These are phyloP conservation scores for Dryococelus australis DNA, from an alignment of 2,888 invertebrate species.

Conservation along the genomic window DNA sequence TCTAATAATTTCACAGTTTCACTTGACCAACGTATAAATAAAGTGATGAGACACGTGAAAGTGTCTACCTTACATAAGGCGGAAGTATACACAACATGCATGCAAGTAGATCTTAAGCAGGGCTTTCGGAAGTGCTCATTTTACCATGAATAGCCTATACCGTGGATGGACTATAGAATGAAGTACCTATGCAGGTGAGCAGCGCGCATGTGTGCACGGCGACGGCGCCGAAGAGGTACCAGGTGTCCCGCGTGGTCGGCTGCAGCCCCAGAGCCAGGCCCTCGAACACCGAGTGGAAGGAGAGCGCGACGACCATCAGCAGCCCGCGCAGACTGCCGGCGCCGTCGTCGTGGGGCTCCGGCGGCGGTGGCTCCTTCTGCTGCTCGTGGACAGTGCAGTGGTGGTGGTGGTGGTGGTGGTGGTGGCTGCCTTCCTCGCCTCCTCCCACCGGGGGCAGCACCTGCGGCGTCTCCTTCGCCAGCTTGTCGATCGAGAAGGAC, in stretches of 20 bases:
- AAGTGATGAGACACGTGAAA: too few relatives aligned
- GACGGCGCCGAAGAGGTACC: conserved; percentile 63
- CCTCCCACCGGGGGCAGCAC: conserved; percentile 12
- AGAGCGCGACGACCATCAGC: conserved; percentile 61
- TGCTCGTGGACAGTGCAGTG: conserved; percentile 28
- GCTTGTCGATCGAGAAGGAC: conserved; percentile 35
- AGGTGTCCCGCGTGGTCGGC: conserved; percentile 58
- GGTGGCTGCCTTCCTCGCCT: neutral
- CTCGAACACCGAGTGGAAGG: conserved; percentile 64
- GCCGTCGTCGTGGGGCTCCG: conserved; percentile 4
- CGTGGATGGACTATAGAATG: too few relatives aligned
- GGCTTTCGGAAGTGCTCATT: too few relatives aligned
- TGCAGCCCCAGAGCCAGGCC: conserved; percentile 64
- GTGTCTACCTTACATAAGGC: too few relatives aligned
- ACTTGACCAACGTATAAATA: too few relatives aligned
- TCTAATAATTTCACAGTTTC: too few relatives aligned
- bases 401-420: neutral
- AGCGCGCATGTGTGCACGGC: conserved; percentile 64
- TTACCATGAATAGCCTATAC: too few relatives aligned
- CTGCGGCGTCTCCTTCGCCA: neutral
- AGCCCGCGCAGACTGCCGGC: conserved; percentile 54
- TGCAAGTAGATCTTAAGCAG: too few relatives aligned
- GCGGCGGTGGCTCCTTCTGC: conserved; percentile 12
- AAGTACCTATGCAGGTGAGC: conserved; percentile 56
- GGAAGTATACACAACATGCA: too few relatives aligned